Conservation (phyloP, 2,113 vertebrate genomes). For the Chaetops frenatus region DNA sequence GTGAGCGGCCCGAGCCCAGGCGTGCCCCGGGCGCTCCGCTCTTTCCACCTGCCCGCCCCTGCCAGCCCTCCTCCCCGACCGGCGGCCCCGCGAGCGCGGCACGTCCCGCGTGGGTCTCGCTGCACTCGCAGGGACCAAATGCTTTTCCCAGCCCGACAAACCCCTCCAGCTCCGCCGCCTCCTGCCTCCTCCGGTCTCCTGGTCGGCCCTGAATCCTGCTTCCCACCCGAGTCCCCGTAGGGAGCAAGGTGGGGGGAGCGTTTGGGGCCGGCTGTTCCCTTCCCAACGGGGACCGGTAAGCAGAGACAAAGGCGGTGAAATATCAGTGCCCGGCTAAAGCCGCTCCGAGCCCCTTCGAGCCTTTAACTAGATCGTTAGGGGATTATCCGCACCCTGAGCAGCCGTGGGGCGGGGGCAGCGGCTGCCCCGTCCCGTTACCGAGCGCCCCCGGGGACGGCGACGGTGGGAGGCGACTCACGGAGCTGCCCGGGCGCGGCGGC, state of each 20-base stretch:
- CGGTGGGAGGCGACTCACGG: neutral
- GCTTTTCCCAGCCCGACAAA: neutral
- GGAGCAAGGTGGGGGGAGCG: neutral
- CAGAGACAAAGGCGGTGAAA: conserved; percentile 24
- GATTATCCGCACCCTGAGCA: conserved; percentile 11
- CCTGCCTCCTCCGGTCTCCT: neutral
- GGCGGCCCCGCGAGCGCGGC: neutral
- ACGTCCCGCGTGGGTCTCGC: neutral
- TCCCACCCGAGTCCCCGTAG: neutral
- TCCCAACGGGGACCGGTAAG: neutral
- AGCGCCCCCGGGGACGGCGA: neutral
- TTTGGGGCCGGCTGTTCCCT: neutral
- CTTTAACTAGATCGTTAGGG: conserved; percentile 47
- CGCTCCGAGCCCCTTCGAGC: conserved; percentile 2
- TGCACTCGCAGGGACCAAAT: neutral
- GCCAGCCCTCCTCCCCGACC: neutral
- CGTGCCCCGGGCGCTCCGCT: neutral
- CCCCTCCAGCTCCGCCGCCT: neutral
- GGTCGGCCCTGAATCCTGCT: neutral
- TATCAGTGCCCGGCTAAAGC: conserved; percentile 16
- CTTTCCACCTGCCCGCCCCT: neutral
- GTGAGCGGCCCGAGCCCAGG: neutral
- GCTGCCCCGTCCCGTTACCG: conserved; percentile 8
- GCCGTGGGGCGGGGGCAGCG: neutral
- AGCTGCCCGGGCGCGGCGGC: neutral